Evolutionary conservation across 2,113 vertebrate genomes (phyloP), one percentile per base, ranked within the genome.

Genomic region (Haemorhous mexicanus): DNA sequence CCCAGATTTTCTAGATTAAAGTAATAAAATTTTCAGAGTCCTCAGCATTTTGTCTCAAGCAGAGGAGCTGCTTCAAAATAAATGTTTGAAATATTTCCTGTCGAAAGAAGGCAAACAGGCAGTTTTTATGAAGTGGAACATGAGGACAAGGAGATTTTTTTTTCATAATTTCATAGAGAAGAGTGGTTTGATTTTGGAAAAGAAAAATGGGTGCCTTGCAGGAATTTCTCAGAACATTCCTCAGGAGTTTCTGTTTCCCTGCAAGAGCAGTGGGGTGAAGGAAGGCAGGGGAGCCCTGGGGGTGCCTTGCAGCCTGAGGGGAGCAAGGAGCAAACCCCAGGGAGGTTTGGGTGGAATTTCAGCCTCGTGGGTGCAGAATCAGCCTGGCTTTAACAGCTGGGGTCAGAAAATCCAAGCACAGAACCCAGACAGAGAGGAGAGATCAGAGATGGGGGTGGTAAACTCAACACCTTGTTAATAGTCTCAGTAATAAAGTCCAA

Each of bases 1-100:
- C 88, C 82, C 79, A 77, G 85, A 44, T 86, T 80, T 94, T 77
- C 79, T 39, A 86, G 79, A 96, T 96, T 85, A 90, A 95, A 95
- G 92, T 67, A 69, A 83, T 96, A 96, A 78, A 28, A 75, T 69
- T 92, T 95, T 77, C 73, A 19, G 68, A 84, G 85, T 83, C 88
- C 79, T 96, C 92, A 92, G 94, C 90, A 69, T 83, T 96, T 92
- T 85, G 37, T 92, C 73, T 94, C 72, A 10, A 43, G 76, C 90
- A 70, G 76, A 43, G 86, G 72, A 76, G 50, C 53, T 70, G 61
- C 83, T 90, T 95, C 91, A 93, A 81, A 90, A 92, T 61, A 58
- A 94, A 77, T 7, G 1, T 84, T 92, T 92, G 92, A 96, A 94
- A 55, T 93, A 81, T 80, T 84, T 96, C 85, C 68, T 52, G 6